A percentile compares a stretch with the other conserved stretches of the same genome.
Evolutionary conservation across 2,888 invertebrate species (phyloP).

Genomic region (Nephrotoma flavescens): DNA sequence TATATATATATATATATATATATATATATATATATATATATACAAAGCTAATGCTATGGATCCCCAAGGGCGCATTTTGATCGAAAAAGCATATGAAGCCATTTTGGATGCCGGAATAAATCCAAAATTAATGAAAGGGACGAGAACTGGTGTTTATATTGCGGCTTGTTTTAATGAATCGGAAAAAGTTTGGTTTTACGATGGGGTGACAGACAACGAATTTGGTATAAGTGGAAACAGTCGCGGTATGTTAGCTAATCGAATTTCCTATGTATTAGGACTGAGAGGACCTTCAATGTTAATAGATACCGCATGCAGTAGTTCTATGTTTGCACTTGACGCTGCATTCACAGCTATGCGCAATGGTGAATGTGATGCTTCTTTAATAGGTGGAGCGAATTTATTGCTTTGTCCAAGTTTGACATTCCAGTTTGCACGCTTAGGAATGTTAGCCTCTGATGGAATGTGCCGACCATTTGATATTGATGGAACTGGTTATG

Average conservation of each 20-base stretch:
- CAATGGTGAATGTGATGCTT: conserved; percentile 71
- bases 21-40: too few relatives aligned
- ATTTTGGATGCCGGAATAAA: conserved; percentile 60
- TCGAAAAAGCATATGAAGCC: conserved; percentile 34
- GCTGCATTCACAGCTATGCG: conserved; percentile 63
- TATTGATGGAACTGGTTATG: conserved; percentile 65
- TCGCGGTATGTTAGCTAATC: conserved; percentile 82
- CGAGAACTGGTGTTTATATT: conserved; percentile 56
- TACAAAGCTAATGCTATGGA: conserved; percentile 63
- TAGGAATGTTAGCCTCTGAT: conserved; percentile 66
- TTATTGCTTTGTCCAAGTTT: conserved; percentile 76
- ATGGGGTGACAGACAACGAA: conserved; percentile 37
- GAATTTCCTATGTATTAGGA: conserved; percentile 78
- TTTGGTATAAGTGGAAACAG: conserved; percentile 46
- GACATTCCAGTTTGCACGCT: conserved; percentile 69
- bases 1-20: too few relatives aligned
- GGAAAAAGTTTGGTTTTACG: conserved; percentile 53
- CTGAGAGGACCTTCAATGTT: too few relatives aligned
- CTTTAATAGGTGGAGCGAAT: conserved; percentile 78
- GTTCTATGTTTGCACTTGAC: conserved; percentile 76
- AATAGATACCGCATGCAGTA: too few relatives aligned
- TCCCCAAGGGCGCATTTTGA: conserved; percentile 60
- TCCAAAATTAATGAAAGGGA: conserved; percentile 47
- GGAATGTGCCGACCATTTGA: conserved; percentile 89
- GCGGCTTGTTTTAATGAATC: conserved; percentile 59